Base-by-base conservation (phyloP, 1,140 invertebrate species). In the Vollenhovia emeryi region DNA sequence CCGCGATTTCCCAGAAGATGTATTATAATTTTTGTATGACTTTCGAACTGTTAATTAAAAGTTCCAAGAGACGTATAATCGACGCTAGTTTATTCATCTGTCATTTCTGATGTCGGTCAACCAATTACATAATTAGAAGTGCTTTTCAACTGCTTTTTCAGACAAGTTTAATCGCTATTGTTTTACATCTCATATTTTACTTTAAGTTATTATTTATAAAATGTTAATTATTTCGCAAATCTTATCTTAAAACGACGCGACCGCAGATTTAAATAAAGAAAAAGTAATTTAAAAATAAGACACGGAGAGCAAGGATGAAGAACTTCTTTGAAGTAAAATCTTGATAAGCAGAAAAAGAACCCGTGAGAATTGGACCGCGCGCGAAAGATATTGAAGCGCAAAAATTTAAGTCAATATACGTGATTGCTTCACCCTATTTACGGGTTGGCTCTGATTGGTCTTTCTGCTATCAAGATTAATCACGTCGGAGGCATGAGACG, bases 41-140 rank as follows among this genome's bases (percentile, higher is more conserved):
- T 73, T 73, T 73, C 27, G 5, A 57, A 15, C n/a, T 59, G 36
- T 57, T 82, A 71, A 82, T 71, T 71, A 82, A 82, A 73, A 82
- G 13, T 82, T 82, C 18, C 27, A 48, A 73, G 50, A 57, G 8
- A 9, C 40, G n/a, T 24, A 55, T 27, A 21, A 36, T 36, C 62
- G 43, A 50, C 13, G 27, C 11, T 57, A 71, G 57, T 71, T 11
- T 71, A 71, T 82, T 71, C 24, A 52, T 8, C 30, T 36, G n/a
- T 9, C 0, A 36, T 15, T 73, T 40, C 40, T 40, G 30, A 68
- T 4, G 2, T 82, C 27, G n/a, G 18, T 71, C 18, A 73, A 57
- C 18, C 43, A 45, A 82, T 80, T 69, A 80, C 8, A 57, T 13
- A 24, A 57, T 68, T 52, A 68, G 13, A 3, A 74, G 6, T 15